Base-by-base conservation (phyloP, 2,797 vertebrate genomes). In the Holocentrus rufus region DNA sequence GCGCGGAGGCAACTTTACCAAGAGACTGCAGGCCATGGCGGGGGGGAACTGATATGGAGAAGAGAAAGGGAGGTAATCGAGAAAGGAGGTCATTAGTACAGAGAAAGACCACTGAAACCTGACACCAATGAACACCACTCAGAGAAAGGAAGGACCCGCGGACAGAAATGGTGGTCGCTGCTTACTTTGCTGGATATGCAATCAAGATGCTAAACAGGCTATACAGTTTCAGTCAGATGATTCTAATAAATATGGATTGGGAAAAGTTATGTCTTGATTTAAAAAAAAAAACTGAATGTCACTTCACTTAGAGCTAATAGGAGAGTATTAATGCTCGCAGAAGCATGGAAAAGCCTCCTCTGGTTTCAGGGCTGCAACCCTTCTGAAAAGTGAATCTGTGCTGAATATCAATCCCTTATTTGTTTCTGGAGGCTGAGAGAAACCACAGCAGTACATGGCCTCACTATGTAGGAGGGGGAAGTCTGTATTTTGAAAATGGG, bases 1-100 rank as follows among this genome's bases (percentile, higher is more conserved):
- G 94, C 69, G 96, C 96, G 88, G 96, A 96, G 89, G 96, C 96
- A 95, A 98, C 97, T 95, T 98, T 98, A 93, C 97, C 97, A 83
- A 98, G 96, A 96, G 96, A 97, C 93, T 98, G 96, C 89, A 98
- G 94, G 95, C 97, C 96, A 98, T 98, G 97, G 93, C 97, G 96
- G 92, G 96, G 95, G 90, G 96, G 93, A 93, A 96, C 97, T 97
- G 88, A 69, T 65, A 61, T 15, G 54, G 59, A 58, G 30, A 72
- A 47, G 49, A 85, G 65, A 85, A 64, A 74, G n/a, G 68, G 61
- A 66, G 30, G 1, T 1, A 7, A 49, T 20, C 34, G 49, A 25
- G 27, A 61, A 17, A 72, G 18, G 39, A 72, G 31, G 61, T 54
- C 47, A 83, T 90, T 79, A 85, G 69, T 62, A 84, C 64, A 78